These are phyloP conservation scores for Polypedilum pembai DNA, from an alignment of 1,140 invertebrate genomes.

Conservation along the genomic window DNA sequence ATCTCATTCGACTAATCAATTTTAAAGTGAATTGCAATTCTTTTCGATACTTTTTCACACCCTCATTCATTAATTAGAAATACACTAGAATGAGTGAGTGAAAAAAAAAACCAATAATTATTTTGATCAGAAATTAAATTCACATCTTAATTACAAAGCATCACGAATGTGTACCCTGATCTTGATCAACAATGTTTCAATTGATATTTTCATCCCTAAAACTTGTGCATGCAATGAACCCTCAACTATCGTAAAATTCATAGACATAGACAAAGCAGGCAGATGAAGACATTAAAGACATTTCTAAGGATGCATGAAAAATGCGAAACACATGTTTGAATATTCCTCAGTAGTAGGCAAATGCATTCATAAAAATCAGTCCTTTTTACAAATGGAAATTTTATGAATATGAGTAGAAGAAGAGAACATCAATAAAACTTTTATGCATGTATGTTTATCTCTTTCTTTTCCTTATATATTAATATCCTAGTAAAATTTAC, in stretches of 20 bases:
- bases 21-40: slow-evolving; percentile 18
- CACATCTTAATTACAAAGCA: background rate
- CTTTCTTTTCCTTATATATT: too few species aligned
- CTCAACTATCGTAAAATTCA: background rate
- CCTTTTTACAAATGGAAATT: slow-evolving; percentile 12
- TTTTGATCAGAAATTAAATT: background rate
- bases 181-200: too few species aligned
- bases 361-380: slow-evolving; percentile 17
- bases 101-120: background rate
- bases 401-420: background rate
- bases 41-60: background rate
- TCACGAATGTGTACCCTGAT: background rate
- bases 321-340: slow-evolving; percentile 24
- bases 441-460: background rate
- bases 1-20: slow-evolving; percentile 11
- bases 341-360: background rate
- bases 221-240: background rate
- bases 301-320: slow-evolving; percentile 25
- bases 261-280: background rate
- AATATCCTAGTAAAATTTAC: too few species aligned
- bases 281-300: slow-evolving; percentile 15
- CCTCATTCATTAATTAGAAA: background rate
- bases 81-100: background rate
- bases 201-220: too few species aligned
- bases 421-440: background rate